Evolutionary conservation across 1,140 invertebrate genomes (phyloP), one percentile per base, ranked within the genome.

Genomic region (Camponotus vicinus): DNA sequence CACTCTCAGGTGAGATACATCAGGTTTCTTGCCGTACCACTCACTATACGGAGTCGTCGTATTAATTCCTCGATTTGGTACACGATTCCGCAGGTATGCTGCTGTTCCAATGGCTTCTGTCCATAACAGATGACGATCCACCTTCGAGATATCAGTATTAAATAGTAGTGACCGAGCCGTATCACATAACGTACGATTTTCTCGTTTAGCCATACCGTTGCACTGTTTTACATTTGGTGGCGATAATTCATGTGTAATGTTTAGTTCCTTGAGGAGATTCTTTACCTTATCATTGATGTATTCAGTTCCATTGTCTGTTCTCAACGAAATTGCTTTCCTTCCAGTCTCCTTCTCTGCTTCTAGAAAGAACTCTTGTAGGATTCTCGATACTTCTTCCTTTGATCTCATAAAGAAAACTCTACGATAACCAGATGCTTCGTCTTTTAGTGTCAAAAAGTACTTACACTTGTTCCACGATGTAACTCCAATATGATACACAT

Each of bases 401-500:
- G 1, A 27, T 27, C 27, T 27, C 27, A 27, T 27, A 27, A 27
- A 27, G 27, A 27, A 27, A 27, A 27, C 27, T 1, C 1, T 27
- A 27, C 27, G 27, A 27, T 27, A 27, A 27, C 1, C 27, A 27
- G 27, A 0, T 27, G 27, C 27, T 27, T 27, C 27, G 27, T 66
- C 21, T 6, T 79, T 76, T 5, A 61, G 1, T 13, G 45, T 78
- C 15, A 78, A 34, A 86, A 66, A 37, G 91, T 88, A 88, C 93
- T 95, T 86, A 40, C 71, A 85, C 18, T 77, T 76, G 77, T 85
- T 85, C 52, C 64, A 84, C 8, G 32, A 84, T 93, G 91, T 88
- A 94, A 93, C 2, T 89, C 92, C 45, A 95, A 80, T 69, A 87
- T 92, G 89, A 92, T 73, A 87, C 92, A 93, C 94, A 93, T 94